Evolutionary conservation across 2,113 vertebrate genomes (phyloP), one percentile per base, ranked within the genome.

Genomic region (Nestor notabilis): DNA sequence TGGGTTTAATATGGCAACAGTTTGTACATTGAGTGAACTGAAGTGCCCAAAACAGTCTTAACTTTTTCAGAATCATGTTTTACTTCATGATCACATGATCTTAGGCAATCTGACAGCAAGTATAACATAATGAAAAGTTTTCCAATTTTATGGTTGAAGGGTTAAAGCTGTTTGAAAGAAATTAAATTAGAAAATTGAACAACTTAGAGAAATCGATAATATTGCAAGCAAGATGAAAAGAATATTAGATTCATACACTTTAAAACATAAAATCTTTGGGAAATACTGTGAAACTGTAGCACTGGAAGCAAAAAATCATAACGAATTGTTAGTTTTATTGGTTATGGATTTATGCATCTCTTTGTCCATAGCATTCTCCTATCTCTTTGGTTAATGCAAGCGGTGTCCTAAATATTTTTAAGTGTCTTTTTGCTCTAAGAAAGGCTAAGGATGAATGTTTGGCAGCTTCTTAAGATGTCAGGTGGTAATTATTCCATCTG

Each of bases 111-210:
- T 90, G 63, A 71, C 44, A 92, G 68, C 50, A 86, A 83, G 50
- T 71, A 44, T 23, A 82, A 27, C 27, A 33, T 76, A 86, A 93
- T 89, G 46, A 47, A 81, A 93, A 74, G 39, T 13, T 90, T 92
- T 95, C 75, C 37, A 55, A 58, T 92, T 90, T 95, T 89, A 81
- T 5, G 12, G 53, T 88, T 77, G 79, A 88, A 83, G 49, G 55
- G 12, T 95, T 79, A 83, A 90, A 95, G 75, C 53, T 77, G 31
- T 86, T 76, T 55, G 66, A 94, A 93, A 88, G 37, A 89, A 94
- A 90, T 61, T 2, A 87, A 85, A 90, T 91, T 80, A 44, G 64
- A 75, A 90, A 83, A 94, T 55, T 37, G 28, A 95, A 88, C 46
- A 80, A 55, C 44, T 90, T 70, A 27, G 66, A 80, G 60, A 92